Evolutionary conservation across 2,797 vertebrate genomes (phyloP).

Genomic region (Myoxocephalus aenaeus): DNA sequence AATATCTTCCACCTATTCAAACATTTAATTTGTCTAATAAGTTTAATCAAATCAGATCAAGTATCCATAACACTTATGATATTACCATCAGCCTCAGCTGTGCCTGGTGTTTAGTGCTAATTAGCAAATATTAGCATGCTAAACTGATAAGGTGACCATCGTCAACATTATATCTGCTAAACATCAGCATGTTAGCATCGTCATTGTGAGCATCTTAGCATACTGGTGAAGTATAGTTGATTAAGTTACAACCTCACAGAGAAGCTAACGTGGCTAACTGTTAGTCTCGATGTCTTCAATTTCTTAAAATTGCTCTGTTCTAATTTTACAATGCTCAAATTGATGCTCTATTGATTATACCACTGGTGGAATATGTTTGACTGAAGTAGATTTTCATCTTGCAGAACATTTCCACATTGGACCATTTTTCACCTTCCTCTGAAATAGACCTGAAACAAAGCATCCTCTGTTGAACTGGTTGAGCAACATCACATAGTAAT

Average conservation of each 20-base stretch:
- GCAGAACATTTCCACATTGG: neutral
- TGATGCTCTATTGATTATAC: neutral
- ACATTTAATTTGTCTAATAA: neutral
- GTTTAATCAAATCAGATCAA: neutral
- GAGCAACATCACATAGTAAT: slow-evolving; percentile 32
- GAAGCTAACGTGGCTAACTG: neutral
- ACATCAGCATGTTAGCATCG: neutral
- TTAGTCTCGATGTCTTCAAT: neutral
- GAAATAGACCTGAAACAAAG: slow-evolving; percentile 39
- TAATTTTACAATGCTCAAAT: neutral
- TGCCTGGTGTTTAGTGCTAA: neutral
- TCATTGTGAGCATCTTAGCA: neutral
- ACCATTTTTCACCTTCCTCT: slow-evolving; percentile 31
- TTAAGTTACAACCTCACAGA: neutral
- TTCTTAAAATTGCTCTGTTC: neutral
- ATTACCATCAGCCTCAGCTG: neutral
- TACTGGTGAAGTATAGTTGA: neutral
- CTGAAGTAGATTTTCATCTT: slow-evolving; percentile 26
- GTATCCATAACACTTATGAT: neutral
- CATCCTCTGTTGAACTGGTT: slow-evolving; percentile 34
- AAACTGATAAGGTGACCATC: neutral
- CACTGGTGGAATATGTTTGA: neutral
- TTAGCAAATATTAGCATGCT: neutral
- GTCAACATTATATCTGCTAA: neutral
- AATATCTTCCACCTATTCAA: neutral